Conservation (phyloP, 2,113 vertebrate species). For the Cavia porcellus region DNA sequence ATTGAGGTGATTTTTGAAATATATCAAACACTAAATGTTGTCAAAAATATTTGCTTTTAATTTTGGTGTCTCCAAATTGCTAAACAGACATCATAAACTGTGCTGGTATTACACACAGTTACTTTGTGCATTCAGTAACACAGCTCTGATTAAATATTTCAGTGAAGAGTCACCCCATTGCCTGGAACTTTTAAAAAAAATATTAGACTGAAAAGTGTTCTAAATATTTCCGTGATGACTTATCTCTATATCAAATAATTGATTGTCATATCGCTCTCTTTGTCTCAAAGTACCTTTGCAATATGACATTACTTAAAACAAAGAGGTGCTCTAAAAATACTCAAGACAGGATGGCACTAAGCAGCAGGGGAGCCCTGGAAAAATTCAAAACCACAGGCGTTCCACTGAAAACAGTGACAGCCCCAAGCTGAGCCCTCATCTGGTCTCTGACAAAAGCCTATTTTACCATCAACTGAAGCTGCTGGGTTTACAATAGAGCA, state of each 20-base stretch:
- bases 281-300: slow-evolving; percentile 66
- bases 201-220: not conserved
- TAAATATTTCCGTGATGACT: not conserved
- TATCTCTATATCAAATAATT: not conserved
- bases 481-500: slow-evolving; percentile 56
- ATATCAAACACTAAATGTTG: slow-evolving; percentile 1
- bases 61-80: not conserved
- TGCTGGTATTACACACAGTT: not conserved
- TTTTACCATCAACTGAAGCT: slow-evolving; percentile 72
- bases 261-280: slow-evolving; percentile 40
- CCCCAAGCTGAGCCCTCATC: slow-evolving; percentile 88
- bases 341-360: slow-evolving; percentile 76
- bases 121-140: not conserved
- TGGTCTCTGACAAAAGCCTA: slow-evolving; percentile 85
- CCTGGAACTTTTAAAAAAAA: not conserved
- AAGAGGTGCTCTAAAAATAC: slow-evolving; percentile 71
- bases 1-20: not conserved
- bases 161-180: not conserved
- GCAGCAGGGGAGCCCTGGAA: slow-evolving; percentile 85
- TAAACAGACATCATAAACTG: too few relatives aligned
- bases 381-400: slow-evolving; percentile 85
- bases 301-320: slow-evolving; percentile 71
- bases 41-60: not conserved
- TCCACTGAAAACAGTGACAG: slow-evolving; percentile 80
- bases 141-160: not conserved